These are phyloP conservation scores for Microctonus brassicae DNA, from an alignment of 2,888 invertebrate species.

Conservation along the genomic window DNA sequence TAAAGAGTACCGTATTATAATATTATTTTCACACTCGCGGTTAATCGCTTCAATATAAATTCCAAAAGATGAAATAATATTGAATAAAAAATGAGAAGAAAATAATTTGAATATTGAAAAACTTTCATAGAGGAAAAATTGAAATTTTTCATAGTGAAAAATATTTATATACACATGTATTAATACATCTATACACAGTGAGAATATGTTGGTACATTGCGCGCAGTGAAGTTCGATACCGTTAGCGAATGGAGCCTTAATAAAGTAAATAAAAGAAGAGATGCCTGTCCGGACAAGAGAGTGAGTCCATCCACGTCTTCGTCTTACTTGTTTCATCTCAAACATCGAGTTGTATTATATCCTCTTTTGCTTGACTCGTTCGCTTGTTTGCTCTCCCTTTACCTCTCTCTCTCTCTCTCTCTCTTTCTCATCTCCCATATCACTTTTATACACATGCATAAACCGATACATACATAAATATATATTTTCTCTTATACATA, in stretches of 20 bases:
- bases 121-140: too few species aligned
- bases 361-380: conserved; percentile 2
- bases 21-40: background rate
- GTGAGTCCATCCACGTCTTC: conserved; percentile 44
- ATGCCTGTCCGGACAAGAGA: conserved; percentile 55
- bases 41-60: too few species aligned
- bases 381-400: conserved; percentile 17
- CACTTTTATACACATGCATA: too few species aligned
- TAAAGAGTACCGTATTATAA: background rate
- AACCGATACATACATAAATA: conserved; percentile 34
- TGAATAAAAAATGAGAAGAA: too few species aligned
- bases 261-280: conserved; percentile 67
- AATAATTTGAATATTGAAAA: too few species aligned
- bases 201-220: conserved; percentile 2
- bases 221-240: conserved; percentile 60
- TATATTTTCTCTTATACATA: background rate
- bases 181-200: background rate
- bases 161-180: background rate
- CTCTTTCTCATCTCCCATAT: too few species aligned
- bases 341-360: conserved; percentile 28
- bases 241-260: conserved; percentile 62
- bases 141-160: too few species aligned
- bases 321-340: conserved; percentile 50
- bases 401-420: conserved; percentile 16
- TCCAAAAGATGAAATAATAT: too few species aligned